phyloP scores from a whole-genome alignment of 2,113 vertebrate species.

The Silurus asotus region DNA sequence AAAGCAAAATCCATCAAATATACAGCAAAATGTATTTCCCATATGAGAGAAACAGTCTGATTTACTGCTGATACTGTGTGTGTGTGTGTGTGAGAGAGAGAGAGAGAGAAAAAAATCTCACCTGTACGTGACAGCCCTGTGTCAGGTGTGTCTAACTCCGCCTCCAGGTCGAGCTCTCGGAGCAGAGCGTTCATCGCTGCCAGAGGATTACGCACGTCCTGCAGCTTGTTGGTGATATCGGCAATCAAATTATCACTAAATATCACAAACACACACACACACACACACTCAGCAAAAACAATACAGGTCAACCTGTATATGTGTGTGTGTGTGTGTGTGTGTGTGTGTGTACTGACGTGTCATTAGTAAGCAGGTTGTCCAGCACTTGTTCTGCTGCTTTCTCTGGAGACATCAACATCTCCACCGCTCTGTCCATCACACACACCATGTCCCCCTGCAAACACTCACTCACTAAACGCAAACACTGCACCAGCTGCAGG shows the following conservation, averaged over 20 bases:
- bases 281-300: background rate
- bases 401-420: slow-evolving; percentile 85
- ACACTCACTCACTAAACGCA: slow-evolving; percentile 83
- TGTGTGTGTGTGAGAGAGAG: background rate
- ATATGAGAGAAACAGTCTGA: background rate
- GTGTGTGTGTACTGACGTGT: slow-evolving; percentile 73
- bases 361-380: slow-evolving; percentile 85
- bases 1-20: background rate
- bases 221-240: slow-evolving; percentile 89
- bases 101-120: slow-evolving; percentile 32
- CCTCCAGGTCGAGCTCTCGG: slow-evolving; percentile 92
- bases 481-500: slow-evolving; percentile 87
- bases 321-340: slow-evolving; percentile 18
- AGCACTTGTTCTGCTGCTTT: slow-evolving; percentile 86
- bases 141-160: slow-evolving; percentile 75
- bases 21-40: background rate
- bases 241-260: slow-evolving; percentile 81
- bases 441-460: slow-evolving; percentile 83
- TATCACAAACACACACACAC: background rate
- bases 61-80: background rate
- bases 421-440: slow-evolving; percentile 89
- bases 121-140: slow-evolving; percentile 65
- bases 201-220: slow-evolving; percentile 83
- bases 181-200: slow-evolving; percentile 81
- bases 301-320: background rate